These are phyloP conservation scores for Ochlodes sylvanus DNA, from an alignment of 2,888 invertebrate species.

Conservation along the genomic window DNA sequence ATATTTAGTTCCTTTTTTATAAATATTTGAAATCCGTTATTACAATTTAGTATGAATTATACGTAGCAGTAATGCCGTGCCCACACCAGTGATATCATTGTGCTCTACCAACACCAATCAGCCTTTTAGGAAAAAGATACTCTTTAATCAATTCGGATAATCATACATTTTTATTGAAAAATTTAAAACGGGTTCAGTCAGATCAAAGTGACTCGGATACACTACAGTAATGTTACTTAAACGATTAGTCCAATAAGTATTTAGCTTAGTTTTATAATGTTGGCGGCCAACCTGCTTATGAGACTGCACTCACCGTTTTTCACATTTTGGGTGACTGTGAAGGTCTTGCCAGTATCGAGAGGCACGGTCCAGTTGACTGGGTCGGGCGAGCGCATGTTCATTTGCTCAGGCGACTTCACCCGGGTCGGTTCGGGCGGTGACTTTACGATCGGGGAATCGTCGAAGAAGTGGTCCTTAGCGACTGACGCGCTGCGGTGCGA, in stretches of 20 bases:
- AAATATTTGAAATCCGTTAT: slow-evolving; percentile 1
- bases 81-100: slow-evolving; percentile 40
- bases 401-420: slow-evolving; percentile 96
- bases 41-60: slow-evolving; percentile 25
- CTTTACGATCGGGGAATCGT: slow-evolving; percentile 89
- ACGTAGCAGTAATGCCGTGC: slow-evolving; percentile 26
- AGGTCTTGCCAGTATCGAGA: slow-evolving; percentile 96
- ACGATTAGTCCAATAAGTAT: slow-evolving; percentile 17
- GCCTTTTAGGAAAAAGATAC: slow-evolving; percentile 64
- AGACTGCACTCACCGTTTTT: slow-evolving; percentile 84
- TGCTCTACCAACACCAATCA: slow-evolving; percentile 35
- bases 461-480: slow-evolving; percentile 81
- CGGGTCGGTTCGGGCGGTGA: slow-evolving; percentile 97
- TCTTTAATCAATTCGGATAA: slow-evolving; percentile 58
- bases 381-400: slow-evolving; percentile 96
- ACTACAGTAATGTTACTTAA: slow-evolving; percentile 47
- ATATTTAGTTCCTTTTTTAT: slow-evolving; percentile 4
- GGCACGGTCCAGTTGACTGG: slow-evolving; percentile 98
- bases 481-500: slow-evolving; percentile 81
- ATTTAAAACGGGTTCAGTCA: slow-evolving; percentile 23
- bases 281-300: slow-evolving; percentile 62
- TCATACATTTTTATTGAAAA: slow-evolving; percentile 33
- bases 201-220: slow-evolving; percentile 30
- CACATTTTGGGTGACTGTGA: slow-evolving; percentile 96
- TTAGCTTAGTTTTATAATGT: slow-evolving; percentile 59